Percentiles rank a stretch among this genome's conserved stretches.
These are phyloP conservation scores for Sebastes matsubarae DNA, from an alignment of 2,797 vertebrate species.

Conservation along the genomic window DNA sequence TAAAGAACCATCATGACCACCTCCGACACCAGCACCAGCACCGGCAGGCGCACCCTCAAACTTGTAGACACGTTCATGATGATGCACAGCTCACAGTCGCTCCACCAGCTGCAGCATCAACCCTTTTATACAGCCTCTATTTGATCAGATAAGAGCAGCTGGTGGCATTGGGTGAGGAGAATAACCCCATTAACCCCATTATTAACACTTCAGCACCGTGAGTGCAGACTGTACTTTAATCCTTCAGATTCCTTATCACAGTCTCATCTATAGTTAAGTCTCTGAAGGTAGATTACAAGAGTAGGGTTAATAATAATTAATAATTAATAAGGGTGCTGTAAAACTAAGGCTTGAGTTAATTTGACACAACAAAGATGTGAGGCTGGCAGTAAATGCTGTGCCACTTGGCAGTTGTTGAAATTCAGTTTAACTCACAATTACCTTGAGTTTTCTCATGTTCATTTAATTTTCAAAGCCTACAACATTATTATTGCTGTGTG, in stretches of 20 bases:
- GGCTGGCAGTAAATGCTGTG: neutral
- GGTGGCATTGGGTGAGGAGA: slow-evolving; percentile 29
- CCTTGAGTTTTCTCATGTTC: neutral
- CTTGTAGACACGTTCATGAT: slow-evolving; percentile 59
- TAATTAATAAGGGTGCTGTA: neutral
- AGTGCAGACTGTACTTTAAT: slow-evolving; percentile 44
- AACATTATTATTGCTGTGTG: neutral
- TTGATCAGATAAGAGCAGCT: slow-evolving; percentile 65
- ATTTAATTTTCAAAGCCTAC: neutral
- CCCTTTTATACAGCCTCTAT: slow-evolving; percentile 49
- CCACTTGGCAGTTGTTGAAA: neutral
- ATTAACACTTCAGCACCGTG: slow-evolving; percentile 5
- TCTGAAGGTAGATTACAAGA: neutral
- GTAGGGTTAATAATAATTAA: neutral
- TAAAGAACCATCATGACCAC: slow-evolving; percentile 76
- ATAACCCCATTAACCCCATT: neutral
- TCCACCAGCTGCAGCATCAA: neutral
- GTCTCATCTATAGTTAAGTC: neutral
- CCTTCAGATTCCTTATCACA: slow-evolving; percentile 2
- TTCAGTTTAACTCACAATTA: neutral
- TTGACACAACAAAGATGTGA: neutral
- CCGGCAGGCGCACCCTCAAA: slow-evolving; percentile 74
- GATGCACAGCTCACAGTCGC: neutral
- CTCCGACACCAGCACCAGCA: slow-evolving; percentile 78
- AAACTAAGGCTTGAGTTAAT: neutral